A percentile compares a stretch with the other conserved stretches of the same genome.
Evolutionary conservation across 2,888 invertebrate species (phyloP).

Genomic region (Ormyrus labotus): DNA sequence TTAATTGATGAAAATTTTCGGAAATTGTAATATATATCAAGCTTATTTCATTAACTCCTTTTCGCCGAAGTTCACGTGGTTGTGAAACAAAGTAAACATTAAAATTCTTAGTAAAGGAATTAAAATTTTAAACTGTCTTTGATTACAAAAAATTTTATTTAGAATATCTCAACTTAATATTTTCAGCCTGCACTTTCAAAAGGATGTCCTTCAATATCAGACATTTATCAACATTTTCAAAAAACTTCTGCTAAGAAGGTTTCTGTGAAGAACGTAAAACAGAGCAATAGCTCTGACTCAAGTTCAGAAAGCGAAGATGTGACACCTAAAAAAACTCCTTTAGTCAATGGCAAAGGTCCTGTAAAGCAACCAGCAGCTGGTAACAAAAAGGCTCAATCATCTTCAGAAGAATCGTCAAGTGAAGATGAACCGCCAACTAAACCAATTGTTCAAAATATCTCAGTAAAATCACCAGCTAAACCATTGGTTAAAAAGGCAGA

Average conservation of each 20-base stretch:
- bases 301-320: conserved; percentile 72
- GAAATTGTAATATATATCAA: neutral
- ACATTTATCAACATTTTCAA: conserved; percentile 79
- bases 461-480: conserved; percentile 62
- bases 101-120: neutral
- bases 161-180: neutral
- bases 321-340: conserved; percentile 60
- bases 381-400: conserved; percentile 61
- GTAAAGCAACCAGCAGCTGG: conserved; percentile 52
- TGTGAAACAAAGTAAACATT: neutral
- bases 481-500: conserved; percentile 62
- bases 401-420: conserved; percentile 73
- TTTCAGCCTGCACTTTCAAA: conserved; percentile 81
- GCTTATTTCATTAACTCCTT: neutral
- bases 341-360: conserved; percentile 65
- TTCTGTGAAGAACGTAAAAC: conserved; percentile 65
- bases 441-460: conserved; percentile 57
- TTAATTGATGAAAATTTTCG: neutral
- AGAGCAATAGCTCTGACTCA: conserved; percentile 71
- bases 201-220: conserved; percentile 81
- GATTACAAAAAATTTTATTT: neutral
- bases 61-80: neutral
- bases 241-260: conserved; percentile 77
- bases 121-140: neutral
- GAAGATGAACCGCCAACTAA: conserved; percentile 67